phyloP scores from a whole-genome alignment of 1,140 invertebrate genomes.

The Drosophila santomea region DNA sequence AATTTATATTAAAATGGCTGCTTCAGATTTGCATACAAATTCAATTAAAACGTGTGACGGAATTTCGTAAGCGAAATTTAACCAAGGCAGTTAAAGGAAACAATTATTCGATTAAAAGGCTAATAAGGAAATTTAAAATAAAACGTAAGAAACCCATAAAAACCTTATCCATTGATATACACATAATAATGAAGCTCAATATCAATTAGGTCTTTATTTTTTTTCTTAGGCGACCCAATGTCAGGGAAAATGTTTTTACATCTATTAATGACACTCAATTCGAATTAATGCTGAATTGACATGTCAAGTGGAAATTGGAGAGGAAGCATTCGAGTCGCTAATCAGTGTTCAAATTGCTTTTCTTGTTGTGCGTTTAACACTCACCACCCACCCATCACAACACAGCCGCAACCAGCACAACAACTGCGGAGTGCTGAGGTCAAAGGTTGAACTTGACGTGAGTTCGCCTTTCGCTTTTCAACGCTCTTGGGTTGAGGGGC shows the following conservation, averaged over 20 bases:
- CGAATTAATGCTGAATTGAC: constrained; percentile 52
- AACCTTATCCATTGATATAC: neutral
- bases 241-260: constrained; percentile 1
- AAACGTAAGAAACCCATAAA: neutral
- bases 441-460: constrained; percentile 62
- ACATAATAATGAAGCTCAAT: no score
- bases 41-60: constrained; percentile 39
- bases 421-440: constrained; percentile 26
- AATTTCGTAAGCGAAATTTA: constrained; percentile 10
- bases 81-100: neutral
- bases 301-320: constrained; percentile 54
- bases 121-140: constrained; percentile 1
- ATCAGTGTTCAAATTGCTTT: constrained; percentile 29
- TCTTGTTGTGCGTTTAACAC: constrained; percentile 26
- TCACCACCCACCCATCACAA: constrained; percentile 7
- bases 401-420: constrained; percentile 1
- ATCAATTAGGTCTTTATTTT: neutral
- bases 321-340: constrained; percentile 37
- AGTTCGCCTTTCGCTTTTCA: constrained; percentile 59
- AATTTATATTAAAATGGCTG: constrained; percentile 19
- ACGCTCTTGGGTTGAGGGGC: constrained; percentile 10
- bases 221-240: neutral
- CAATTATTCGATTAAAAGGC: neutral
- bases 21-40: constrained; percentile 37
- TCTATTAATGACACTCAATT: constrained; percentile 5